Evolutionary conservation across 2,797 vertebrate genomes (phyloP), one percentile per base, ranked within the genome.

Genomic region (Oreonectes daqikongensis): DNA sequence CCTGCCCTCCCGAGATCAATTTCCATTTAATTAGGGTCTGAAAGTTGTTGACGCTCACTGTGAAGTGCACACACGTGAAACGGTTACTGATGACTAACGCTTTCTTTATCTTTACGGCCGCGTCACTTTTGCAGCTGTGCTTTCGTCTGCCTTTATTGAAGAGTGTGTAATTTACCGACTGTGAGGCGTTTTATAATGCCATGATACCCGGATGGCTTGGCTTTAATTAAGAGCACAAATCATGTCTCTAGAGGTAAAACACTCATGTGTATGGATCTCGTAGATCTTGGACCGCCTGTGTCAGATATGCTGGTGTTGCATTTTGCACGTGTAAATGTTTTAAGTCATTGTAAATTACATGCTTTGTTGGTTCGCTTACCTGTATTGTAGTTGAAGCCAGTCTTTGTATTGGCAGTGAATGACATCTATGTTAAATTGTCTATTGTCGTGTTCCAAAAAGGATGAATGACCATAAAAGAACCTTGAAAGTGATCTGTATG

Each of bases 21-120:
- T 73, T 59, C 53, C 44, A 69, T 77, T 81, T 81, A 77, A 77
- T 81, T 81, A 69, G 61, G 60, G 38, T 57, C 69, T 81, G 69
- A 69, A 73, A 63, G 69, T 66, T 65, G 59, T 75, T 72, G 66
- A 65, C 61, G 32, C 32, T 80, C 52, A 64, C 40, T 59, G 61
- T 80, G 55, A 68, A 68, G 69, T 72, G 69, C 74, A 67, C 30
- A 67, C 75, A 69, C 69, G 75, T 70, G 59, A 77, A 77, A 64
- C 22, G 57, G 57, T 77, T 69, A 44, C 79, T 69, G 75, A 77
- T 73, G 63, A 61, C 69, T 38, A 44, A n/a, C 40, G 14, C 68
- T 72, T 69, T 53, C 22, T 69, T 14, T 72, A 61, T 60, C 69
- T 79, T 67, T 73, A 68, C 0, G 30, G 32, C 2, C 5, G 5